These are phyloP conservation scores for Petaurus breviceps DNA, from an alignment of 2,113 vertebrate species.

Conservation along the genomic window DNA sequence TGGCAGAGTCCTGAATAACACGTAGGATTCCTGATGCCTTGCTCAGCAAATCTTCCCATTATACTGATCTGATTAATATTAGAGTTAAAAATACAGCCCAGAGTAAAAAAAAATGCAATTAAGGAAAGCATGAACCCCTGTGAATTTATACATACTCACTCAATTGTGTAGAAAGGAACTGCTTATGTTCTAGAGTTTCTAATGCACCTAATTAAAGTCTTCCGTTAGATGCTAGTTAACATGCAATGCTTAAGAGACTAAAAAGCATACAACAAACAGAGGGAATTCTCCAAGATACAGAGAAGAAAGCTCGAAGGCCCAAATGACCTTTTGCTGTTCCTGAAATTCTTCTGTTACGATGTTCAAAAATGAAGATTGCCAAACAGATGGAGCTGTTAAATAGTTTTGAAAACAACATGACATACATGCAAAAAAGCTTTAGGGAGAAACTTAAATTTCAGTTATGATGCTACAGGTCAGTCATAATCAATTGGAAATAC, in stretches of 20 bases:
- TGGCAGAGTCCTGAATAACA: not conserved
- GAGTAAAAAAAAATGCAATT: slow-evolving; percentile 64
- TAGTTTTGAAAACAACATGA: slow-evolving; percentile 63
- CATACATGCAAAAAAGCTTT: slow-evolving; percentile 34
- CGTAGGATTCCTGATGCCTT: not conserved
- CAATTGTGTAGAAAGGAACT: slow-evolving; percentile 43
- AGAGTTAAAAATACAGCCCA: slow-evolving; percentile 19
- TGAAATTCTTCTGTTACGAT: slow-evolving; percentile 54
- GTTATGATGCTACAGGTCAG: slow-evolving; percentile 53
- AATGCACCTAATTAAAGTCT: slow-evolving; percentile 72
- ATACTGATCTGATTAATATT: not conserved
- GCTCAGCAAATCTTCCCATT: not conserved
- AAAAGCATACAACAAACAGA: slow-evolving; percentile 42
- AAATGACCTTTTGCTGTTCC: slow-evolving; percentile 71
- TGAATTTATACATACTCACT: slow-evolving; percentile 50
- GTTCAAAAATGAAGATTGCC: slow-evolving; percentile 70
- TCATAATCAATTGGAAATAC: slow-evolving; percentile 48
- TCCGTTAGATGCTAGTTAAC: slow-evolving; percentile 69
- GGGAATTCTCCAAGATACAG: slow-evolving; percentile 46
- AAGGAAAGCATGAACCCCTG: slow-evolving; percentile 60
- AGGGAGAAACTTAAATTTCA: not conserved
- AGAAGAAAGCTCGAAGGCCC: slow-evolving; percentile 66
- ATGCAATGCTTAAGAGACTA: slow-evolving; percentile 69
- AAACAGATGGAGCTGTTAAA: slow-evolving; percentile 73
- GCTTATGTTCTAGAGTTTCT: slow-evolving; percentile 51